Evolutionary conservation across 2,797 vertebrate species (phyloP).

Genomic region (Cirrhinus molitorella): DNA sequence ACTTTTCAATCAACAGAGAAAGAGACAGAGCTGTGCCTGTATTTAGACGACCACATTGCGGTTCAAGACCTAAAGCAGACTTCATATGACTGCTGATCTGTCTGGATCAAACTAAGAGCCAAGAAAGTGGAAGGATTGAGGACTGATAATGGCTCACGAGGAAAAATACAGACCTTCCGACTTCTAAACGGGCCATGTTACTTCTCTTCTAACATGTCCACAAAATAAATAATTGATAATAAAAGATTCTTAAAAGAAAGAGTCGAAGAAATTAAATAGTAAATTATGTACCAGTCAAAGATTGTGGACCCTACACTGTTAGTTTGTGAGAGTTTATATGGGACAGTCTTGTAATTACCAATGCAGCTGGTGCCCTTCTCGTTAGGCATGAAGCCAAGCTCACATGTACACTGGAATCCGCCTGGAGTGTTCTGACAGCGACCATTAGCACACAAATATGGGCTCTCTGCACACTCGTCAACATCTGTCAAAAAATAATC

Average conservation of each 20-base stretch:
- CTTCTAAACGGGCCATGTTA: neutral
- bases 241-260: neutral
- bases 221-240: constrained; percentile 7
- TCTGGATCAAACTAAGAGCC: constrained; percentile 32
- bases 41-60: constrained; percentile 32
- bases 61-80: constrained; percentile 49
- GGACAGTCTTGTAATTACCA: constrained; percentile 75
- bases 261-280: neutral
- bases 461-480: constrained; percentile 84
- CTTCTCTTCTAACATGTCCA: neutral
- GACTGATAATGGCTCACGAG: constrained; percentile 27
- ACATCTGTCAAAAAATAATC: constrained; percentile 78
- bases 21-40: constrained; percentile 49
- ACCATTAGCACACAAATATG: constrained; percentile 83
- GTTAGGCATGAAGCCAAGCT: constrained; percentile 82
- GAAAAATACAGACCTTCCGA: constrained; percentile 22
- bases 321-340: constrained; percentile 9
- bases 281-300: constrained; percentile 9
- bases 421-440: constrained; percentile 89
- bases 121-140: constrained; percentile 11
- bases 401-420: constrained; percentile 88
- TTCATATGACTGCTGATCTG: constrained; percentile 38
- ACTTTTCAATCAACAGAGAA: constrained; percentile 37
- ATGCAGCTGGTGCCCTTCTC: constrained; percentile 84
- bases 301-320: neutral